Evolutionary conservation across 2,888 invertebrate genomes (phyloP).

Genomic region (Acrobasis consociella): DNA sequence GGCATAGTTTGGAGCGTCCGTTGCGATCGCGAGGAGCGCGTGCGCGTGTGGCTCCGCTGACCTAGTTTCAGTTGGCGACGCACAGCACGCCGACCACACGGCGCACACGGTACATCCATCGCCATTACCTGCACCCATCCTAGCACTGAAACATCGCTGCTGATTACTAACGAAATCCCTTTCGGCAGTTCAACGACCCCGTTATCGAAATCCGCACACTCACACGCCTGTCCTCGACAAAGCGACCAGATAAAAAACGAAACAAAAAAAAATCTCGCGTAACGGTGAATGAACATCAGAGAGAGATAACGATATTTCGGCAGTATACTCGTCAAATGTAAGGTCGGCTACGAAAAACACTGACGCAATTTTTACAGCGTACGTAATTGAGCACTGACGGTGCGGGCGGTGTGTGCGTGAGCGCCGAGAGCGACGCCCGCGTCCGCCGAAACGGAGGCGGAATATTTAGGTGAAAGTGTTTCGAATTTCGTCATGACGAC

Average conservation of each 20-base stretch:
- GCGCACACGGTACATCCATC: conserved; percentile 46
- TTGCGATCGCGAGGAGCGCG: conserved; percentile 63
- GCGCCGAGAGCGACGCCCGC: conserved; percentile 81
- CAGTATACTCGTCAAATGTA: conserved; percentile 64
- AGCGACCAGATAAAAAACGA: conserved; percentile 70
- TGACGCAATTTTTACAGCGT: conserved; percentile 82
- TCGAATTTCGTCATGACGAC: conserved; percentile 83
- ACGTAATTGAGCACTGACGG: conserved; percentile 77
- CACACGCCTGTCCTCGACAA: conserved; percentile 68
- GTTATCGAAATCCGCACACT: conserved; percentile 82
- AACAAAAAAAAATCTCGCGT: conserved; percentile 70
- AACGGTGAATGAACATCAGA: conserved; percentile 75
- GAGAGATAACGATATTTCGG: conserved; percentile 81
- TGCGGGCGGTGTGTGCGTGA: conserved; percentile 76
- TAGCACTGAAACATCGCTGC: conserved; percentile 64
- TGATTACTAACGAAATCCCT: conserved; percentile 73
- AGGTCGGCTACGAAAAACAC: conserved; percentile 81
- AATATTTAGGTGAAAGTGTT: conserved; percentile 84
- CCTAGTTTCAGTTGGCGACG: conserved; percentile 68
- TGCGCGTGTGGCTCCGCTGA: conserved; percentile 63
- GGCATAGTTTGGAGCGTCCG: conserved; percentile 39
- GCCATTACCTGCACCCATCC: conserved; percentile 54
- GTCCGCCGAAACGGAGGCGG: conserved; percentile 81
- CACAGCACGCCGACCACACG: conserved; percentile 60
- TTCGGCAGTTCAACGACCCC: conserved; percentile 76